Conservation (phyloP, 1,140 invertebrate species). For the Hylaeus anthracinus region DNA sequence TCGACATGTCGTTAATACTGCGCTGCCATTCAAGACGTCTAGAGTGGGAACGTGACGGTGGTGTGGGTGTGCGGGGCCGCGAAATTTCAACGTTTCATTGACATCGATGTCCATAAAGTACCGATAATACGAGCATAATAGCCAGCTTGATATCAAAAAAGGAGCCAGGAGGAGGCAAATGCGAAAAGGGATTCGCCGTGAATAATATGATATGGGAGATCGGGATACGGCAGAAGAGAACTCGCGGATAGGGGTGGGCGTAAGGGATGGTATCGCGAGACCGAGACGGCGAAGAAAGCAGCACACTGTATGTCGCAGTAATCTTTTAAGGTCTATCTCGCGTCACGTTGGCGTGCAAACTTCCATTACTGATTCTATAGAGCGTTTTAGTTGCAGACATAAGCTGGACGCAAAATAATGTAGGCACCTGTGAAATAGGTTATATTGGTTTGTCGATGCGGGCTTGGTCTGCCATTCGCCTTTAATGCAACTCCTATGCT, state of each 20-base stretch:
- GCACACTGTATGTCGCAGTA: slow-evolving; percentile 73
- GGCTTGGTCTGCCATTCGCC: too few relatives aligned
- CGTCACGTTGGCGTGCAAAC: slow-evolving; percentile 64
- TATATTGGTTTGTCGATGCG: too few relatives aligned
- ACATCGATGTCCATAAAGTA: slow-evolving; percentile 65
- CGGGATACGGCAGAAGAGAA: slow-evolving; percentile 68
- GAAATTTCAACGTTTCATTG: slow-evolving; percentile 50
- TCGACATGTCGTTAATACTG: slow-evolving; percentile 44
- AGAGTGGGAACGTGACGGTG: background rate
- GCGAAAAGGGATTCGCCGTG: slow-evolving; percentile 70
- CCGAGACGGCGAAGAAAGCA: slow-evolving; percentile 47
- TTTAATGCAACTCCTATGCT: too few relatives aligned
- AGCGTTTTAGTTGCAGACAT: slow-evolving; percentile 59
- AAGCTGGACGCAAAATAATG: too few relatives aligned
- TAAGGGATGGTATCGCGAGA: slow-evolving; percentile 40
- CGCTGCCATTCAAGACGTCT: slow-evolving; percentile 15
- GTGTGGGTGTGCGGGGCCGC: slow-evolving; percentile 5
- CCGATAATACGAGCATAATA: slow-evolving; percentile 74
- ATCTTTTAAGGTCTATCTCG: slow-evolving; percentile 78
- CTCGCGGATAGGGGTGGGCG: slow-evolving; percentile 27
- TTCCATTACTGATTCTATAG: slow-evolving; percentile 59
- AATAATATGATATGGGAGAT: slow-evolving; percentile 78
- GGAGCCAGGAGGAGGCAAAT: slow-evolving; percentile 38
- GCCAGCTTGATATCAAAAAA: slow-evolving; percentile 56
- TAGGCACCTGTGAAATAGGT: too few relatives aligned